Conservation (phyloP, 2,113 vertebrate genomes). For the Platichthys stellatus region DNA sequence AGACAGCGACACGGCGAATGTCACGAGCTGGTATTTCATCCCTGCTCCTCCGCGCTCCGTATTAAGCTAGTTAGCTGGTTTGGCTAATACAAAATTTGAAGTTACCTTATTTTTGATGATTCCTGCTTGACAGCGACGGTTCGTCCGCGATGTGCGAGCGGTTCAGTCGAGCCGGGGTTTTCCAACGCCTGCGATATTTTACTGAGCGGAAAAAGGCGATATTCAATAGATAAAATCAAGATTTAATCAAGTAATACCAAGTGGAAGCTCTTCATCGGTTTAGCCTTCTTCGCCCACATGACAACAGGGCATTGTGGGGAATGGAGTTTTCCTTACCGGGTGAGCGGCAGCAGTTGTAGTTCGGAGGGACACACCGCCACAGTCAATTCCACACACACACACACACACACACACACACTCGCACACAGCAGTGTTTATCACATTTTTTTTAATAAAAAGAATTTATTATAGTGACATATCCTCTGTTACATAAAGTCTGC, state of each 20-base stretch:
- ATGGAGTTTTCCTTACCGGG: slow-evolving; percentile 50
- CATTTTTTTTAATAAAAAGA: slow-evolving; percentile 90
- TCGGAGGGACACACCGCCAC: not conserved
- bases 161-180: slow-evolving; percentile 6
- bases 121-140: slow-evolving; percentile 34
- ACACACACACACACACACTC: not conserved
- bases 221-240: slow-evolving; percentile 65
- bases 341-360: not conserved
- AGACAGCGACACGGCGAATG: not conserved
- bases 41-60: slow-evolving; percentile 30
- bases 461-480: slow-evolving; percentile 92
- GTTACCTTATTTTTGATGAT: slow-evolving; percentile 71
- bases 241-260: slow-evolving; percentile 75
- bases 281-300: slow-evolving; percentile 71
- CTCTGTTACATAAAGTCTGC: slow-evolving; percentile 95
- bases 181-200: slow-evolving; percentile 15
- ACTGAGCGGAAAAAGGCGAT: not conserved
- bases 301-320: slow-evolving; percentile 67
- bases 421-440: not conserved
- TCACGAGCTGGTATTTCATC: not conserved
- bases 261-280: slow-evolving; percentile 65
- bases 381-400: not conserved
- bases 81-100: slow-evolving; percentile 69
- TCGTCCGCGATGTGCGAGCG: not conserved
- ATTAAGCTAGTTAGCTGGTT: slow-evolving; percentile 71